A percentile compares a stretch with the other conserved stretches of the same genome.
These are phyloP conservation scores for Spodoptera littoralis DNA, from an alignment of 2,888 invertebrate genomes.

Conservation along the genomic window DNA sequence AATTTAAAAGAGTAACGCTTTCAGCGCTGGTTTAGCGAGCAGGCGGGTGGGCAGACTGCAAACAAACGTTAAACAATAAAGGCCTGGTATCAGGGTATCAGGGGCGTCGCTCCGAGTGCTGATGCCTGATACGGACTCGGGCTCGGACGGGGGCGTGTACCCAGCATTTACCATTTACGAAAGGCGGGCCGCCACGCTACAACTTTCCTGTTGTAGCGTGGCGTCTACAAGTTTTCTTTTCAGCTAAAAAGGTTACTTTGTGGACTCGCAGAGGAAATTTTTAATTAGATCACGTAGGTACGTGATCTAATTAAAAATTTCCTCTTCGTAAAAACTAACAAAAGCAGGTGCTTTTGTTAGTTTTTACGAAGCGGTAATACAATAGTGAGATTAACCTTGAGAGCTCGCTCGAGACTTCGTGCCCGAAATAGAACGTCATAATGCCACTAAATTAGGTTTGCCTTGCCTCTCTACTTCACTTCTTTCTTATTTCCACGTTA, in stretches of 20 bases:
- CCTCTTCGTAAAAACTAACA: too few relatives aligned
- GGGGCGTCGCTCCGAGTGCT: conserved; percentile 35
- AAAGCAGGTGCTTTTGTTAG: conserved; percentile 42
- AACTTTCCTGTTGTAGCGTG: conserved; percentile 55
- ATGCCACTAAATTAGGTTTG: background rate
- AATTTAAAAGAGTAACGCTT: conserved; percentile 52
- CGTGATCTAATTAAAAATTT: too few relatives aligned
- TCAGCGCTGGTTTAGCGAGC: conserved; percentile 25
- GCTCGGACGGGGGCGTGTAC: conserved; percentile 40
- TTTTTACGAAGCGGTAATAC: conserved; percentile 36
- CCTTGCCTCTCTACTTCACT: background rate
- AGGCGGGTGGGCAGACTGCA: conserved; percentile 6
- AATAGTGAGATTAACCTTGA: conserved; percentile 31
- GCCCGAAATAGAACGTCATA: conserved; percentile 9
- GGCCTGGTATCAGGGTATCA: conserved; percentile 38
- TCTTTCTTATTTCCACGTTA: too few relatives aligned
- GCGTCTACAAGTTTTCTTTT: conserved; percentile 58
- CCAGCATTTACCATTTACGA: conserved; percentile 47
- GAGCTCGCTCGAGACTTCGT: background rate
- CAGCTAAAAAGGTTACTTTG: conserved; percentile 52
- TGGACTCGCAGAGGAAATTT: conserved; percentile 46
- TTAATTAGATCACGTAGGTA: conserved; percentile 63
- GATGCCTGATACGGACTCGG: conserved; percentile 42
- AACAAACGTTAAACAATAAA: conserved; percentile 53
- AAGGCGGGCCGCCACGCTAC: conserved; percentile 50